Evolutionary conservation across 2,797 vertebrate species (phyloP).

Genomic region (Sparus aurata): DNA sequence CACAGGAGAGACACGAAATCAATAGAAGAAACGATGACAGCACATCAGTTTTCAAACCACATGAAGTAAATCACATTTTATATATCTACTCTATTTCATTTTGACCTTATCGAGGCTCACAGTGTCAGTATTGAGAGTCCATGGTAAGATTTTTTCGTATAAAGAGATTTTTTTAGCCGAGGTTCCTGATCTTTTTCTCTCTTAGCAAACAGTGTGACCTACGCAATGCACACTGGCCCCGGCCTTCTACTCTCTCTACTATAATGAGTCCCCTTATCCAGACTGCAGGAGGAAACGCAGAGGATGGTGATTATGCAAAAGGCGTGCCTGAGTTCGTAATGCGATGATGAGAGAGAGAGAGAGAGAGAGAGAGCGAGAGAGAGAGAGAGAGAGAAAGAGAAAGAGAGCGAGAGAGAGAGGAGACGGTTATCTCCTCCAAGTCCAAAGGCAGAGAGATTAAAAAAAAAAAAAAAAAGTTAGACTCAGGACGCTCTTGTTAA

Average conservation of each 20-base stretch:
- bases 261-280: slow-evolving; percentile 79
- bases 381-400: slow-evolving; percentile 25
- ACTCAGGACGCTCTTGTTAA: slow-evolving; percentile 76
- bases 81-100: neutral
- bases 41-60: neutral
- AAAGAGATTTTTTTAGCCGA: slow-evolving; percentile 3
- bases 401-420: slow-evolving; percentile 7
- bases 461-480: slow-evolving; percentile 66
- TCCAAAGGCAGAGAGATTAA: slow-evolving; percentile 66
- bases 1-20: slow-evolving; percentile 23
- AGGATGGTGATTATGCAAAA: slow-evolving; percentile 77
- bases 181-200: slow-evolving; percentile 29
- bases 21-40: slow-evolving; percentile 2
- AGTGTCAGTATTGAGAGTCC: slow-evolving; percentile 14
- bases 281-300: slow-evolving; percentile 68
- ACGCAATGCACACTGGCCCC: slow-evolving; percentile 53
- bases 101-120: slow-evolving; percentile 1
- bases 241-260: slow-evolving; percentile 52
- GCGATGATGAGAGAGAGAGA: slow-evolving; percentile 42
- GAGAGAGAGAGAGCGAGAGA: slow-evolving; percentile 12
- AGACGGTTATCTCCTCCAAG: slow-evolving; percentile 55
- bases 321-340: slow-evolving; percentile 77
- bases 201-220: slow-evolving; percentile 30
- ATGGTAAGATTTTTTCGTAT: neutral
- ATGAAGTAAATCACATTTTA: neutral